Percentiles rank a stretch among this genome's conserved stretches.
Evolutionary conservation across 2,113 vertebrate genomes (phyloP).

Genomic region (Oncorhynchus keta): DNA sequence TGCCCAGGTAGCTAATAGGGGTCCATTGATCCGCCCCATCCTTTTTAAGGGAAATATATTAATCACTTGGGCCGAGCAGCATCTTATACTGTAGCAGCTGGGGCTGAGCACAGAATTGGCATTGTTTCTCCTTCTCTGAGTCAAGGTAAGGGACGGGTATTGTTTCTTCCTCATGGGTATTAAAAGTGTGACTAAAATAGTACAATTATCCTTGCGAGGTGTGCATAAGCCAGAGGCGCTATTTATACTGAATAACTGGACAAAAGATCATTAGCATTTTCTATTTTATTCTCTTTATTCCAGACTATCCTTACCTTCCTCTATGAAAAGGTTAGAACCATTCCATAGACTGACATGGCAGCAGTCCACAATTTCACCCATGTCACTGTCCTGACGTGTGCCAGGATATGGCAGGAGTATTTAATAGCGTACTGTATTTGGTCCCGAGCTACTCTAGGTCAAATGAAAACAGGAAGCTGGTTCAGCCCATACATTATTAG

Average conservation of each 20-base stretch:
- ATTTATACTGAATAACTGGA: not conserved
- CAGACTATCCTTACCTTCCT: too few relatives aligned
- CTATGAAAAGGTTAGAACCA: not conserved
- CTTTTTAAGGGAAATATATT: too few relatives aligned
- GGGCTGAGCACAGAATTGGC: not conserved
- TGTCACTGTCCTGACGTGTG: not conserved
- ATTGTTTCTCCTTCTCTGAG: not conserved
- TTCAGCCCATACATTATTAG: slow-evolving; percentile 36
- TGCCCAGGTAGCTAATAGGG: too few relatives aligned
- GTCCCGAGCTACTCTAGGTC: not conserved
- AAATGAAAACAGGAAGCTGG: not conserved
- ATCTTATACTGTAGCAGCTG: too few relatives aligned
- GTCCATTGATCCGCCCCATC: too few relatives aligned
- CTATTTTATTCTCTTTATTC: not conserved
- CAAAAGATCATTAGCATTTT: not conserved
- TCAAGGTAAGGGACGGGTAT: not conserved
- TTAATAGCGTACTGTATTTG: not conserved
- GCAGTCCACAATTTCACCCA: not conserved
- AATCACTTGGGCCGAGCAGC: too few relatives aligned
- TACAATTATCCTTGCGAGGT: not conserved
- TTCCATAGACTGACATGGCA: not conserved
- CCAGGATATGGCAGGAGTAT: not conserved
- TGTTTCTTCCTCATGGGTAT: not conserved
- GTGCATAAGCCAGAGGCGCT: not conserved
- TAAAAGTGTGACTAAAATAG: not conserved